A percentile compares a stretch with the other conserved stretches of the same genome.
Evolutionary conservation across 2,888 invertebrate species (phyloP).

Genomic region (Argyresthia goedartella): DNA sequence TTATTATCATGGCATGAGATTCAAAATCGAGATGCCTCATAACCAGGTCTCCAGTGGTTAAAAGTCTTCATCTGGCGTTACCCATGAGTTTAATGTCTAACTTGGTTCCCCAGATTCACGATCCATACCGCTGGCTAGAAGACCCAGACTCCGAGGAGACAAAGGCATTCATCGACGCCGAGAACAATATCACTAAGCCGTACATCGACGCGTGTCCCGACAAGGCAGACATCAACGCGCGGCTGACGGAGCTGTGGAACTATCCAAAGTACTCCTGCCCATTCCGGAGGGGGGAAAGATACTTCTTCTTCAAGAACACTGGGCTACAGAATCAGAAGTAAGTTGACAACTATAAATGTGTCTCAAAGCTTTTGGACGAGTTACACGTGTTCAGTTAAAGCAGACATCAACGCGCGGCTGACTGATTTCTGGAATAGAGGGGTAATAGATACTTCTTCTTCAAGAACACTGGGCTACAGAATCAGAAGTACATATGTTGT

Average conservation of each 20-base stretch:
- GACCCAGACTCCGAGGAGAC: constrained; percentile 95
- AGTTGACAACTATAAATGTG: too few species aligned
- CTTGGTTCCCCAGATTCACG: constrained; percentile 76
- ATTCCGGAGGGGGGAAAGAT: constrained; percentile 82
- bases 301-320: constrained; percentile 93
- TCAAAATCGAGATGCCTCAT: too few species aligned
- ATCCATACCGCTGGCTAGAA: constrained; percentile 97
- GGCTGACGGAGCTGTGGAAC: constrained; percentile 93
- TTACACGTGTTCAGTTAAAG: constrained; percentile 80
- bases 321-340: constrained; percentile 97
- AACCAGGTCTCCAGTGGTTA: too few species aligned
- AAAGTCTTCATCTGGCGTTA: too few species aligned
- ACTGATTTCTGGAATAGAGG: constrained; percentile 92
- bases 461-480: constrained; percentile 95
- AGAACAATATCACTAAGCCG: constrained; percentile 90
- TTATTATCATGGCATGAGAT: too few species aligned
- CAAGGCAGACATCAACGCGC: constrained; percentile 79
- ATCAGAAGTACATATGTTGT: constrained; percentile 97
- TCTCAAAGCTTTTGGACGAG: too few species aligned
- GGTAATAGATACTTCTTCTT: constrained; percentile 92
- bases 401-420: constrained; percentile 81
- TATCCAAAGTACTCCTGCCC: constrained; percentile 96
- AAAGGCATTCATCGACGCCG: constrained; percentile 87
- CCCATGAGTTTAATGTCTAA: too few species aligned
- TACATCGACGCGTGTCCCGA: constrained; percentile 84